Base-by-base conservation (phyloP, 2,888 invertebrate species). In the Eudasyphora cyanicolor region DNA sequence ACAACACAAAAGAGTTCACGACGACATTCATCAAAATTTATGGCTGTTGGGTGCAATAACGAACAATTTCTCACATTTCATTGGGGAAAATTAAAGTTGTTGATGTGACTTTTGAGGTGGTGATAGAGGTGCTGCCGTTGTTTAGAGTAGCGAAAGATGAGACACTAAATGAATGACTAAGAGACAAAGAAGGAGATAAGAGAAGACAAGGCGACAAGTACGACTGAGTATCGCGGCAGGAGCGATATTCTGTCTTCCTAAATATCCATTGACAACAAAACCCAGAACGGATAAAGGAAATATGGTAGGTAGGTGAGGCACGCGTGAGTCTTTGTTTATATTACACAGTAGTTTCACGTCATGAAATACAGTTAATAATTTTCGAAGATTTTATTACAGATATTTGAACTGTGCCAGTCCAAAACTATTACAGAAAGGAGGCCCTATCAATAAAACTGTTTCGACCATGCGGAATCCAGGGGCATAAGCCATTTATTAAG, bases 41-140 rank as follows among this genome's bases (percentile, higher is more conserved):
- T 42, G 64, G 45, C 49, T 12, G 38, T 24, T 49, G 49, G 19
- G 17, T 49, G 49, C 49, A 49, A 49, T 49, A 49, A 49, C 49
- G 49, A 14, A 49, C 49, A 49, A 49, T 49, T 49, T 54, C 54
- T 54, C 54, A 54, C 54, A 54, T 54, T 54, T 54, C 54, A 54
- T 54, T 54, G 54, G 54, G 54, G 54, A 54, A 54, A 54, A 54
- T 54, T 54, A 54, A 54, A 54, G 54, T 54, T 24, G 54, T 24
- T 54, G 54, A 54, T 54, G 54, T 54, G 27, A 54, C 54, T 54
- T 54, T 54, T 54, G 54, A 2, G 4, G 54, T 24, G 27, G 27
- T 54, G 54, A 12, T 24, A 49, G 49, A n/a, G 14, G 35, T 35
- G 35, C 6, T 35, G 35, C 10, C 35, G 35, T 35, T 35, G 35